Conservation (phyloP, 2,888 invertebrate species). For the Phragmatobia fuliginosa region DNA sequence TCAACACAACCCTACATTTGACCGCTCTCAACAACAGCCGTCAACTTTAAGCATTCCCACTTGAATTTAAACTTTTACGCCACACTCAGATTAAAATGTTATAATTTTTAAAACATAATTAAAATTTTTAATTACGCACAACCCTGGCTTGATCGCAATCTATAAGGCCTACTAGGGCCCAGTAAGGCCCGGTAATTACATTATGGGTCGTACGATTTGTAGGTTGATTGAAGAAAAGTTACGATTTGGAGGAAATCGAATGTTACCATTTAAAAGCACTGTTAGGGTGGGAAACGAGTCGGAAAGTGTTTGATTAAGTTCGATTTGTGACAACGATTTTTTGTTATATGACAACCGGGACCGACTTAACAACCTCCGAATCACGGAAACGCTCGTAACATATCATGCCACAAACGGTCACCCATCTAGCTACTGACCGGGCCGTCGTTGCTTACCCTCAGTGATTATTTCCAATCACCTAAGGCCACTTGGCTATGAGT, state of each 20-base stretch:
- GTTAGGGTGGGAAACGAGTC: slow-evolving; percentile 41
- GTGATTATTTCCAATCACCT: too few species aligned
- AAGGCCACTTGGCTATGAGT: too few species aligned
- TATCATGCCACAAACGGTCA: too few species aligned
- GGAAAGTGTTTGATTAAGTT: slow-evolving; percentile 45
- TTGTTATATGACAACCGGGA: too few species aligned
- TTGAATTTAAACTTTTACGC: slow-evolving; percentile 53
- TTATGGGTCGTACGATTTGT: slow-evolving; percentile 66
- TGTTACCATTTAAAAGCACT: slow-evolving; percentile 24
- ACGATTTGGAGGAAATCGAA: slow-evolving; percentile 58
- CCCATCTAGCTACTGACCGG: too few species aligned
- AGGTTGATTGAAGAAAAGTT: slow-evolving; percentile 63
- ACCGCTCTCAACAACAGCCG: slow-evolving; percentile 47
- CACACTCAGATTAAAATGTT: slow-evolving; percentile 56
- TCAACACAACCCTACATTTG: slow-evolving; percentile 48
- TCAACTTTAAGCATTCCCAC: slow-evolving; percentile 61
- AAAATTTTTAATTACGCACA: slow-evolving; percentile 61
- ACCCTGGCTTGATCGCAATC: slow-evolving; percentile 71
- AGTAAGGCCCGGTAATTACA: slow-evolving; percentile 68
- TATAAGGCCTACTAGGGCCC: slow-evolving; percentile 44
- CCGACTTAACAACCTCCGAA: too few species aligned
- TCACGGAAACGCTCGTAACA: too few species aligned
- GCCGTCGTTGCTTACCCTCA: too few species aligned
- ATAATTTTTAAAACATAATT: slow-evolving; percentile 51
- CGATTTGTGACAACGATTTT: not conserved